Conservation (phyloP, 2,797 vertebrate genomes). For the Hydrocynus forskahlii region DNA sequence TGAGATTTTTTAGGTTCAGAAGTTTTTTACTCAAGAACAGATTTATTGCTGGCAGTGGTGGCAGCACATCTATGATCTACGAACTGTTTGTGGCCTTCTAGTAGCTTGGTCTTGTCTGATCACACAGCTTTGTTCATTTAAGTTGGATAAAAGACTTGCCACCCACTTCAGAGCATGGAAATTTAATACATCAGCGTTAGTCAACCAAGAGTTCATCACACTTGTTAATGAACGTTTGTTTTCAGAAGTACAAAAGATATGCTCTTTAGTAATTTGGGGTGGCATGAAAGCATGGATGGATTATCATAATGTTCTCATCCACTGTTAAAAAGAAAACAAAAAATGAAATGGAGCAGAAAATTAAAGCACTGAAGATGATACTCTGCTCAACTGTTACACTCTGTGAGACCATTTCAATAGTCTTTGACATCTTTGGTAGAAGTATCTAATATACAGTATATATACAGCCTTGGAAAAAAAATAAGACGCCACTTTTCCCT, state of each 20-base stretch:
- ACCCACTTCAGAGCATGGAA: background rate
- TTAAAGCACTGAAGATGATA: background rate
- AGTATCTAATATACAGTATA: too few relatives aligned
- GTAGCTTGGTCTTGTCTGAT: background rate
- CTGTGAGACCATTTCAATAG: background rate
- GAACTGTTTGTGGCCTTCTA: background rate
- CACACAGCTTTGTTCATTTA: background rate
- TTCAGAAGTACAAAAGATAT: constrained; percentile 16
- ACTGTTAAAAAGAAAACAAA: constrained; percentile 15
- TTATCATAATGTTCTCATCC: constrained; percentile 28
- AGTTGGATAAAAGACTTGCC: background rate
- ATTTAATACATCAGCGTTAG: background rate
- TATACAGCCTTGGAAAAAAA: too few relatives aligned
- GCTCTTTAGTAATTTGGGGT: constrained; percentile 18
- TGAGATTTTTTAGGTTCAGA: background rate
- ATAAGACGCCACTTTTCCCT: too few relatives aligned
- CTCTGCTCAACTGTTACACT: background rate
- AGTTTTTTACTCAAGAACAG: background rate
- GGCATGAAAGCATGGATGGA: background rate
- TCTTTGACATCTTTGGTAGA: too few relatives aligned
- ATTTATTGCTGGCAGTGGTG: background rate
- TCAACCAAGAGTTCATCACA: constrained; percentile 11
- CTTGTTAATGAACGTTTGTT: constrained; percentile 44
- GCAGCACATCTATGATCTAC: background rate
- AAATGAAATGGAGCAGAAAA: constrained; percentile 28